These are phyloP conservation scores for Drosophila sturtevanti DNA, from an alignment of 1,140 invertebrate genomes.

Conservation along the genomic window DNA sequence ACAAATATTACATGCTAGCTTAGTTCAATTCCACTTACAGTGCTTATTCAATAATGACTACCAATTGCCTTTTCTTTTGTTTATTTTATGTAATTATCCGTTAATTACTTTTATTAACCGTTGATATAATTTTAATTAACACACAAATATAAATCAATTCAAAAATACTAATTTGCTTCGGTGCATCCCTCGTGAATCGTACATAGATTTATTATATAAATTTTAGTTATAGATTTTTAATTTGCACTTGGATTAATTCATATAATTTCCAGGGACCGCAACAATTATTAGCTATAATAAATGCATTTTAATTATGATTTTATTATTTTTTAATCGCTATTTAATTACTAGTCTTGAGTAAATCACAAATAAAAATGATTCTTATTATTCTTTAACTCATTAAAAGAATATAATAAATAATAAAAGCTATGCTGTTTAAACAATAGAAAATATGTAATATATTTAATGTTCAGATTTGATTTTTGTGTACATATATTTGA, in stretches of 20 bases:
- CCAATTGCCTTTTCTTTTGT: neutral
- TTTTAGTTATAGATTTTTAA: neutral
- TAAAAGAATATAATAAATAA: no score
- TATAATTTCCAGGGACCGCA: neutral
- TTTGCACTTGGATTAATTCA: neutral
- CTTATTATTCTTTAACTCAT: neutral
- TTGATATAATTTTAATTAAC: constrained; percentile 30
- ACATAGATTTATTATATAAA: neutral
- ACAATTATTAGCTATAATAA: neutral
- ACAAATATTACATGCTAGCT: neutral
- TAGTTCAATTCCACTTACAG: neutral
- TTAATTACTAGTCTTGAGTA: neutral
- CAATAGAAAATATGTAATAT: no score
- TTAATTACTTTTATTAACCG: constrained; percentile 18
- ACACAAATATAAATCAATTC: constrained; percentile 2
- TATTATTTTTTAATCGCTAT: neutral
- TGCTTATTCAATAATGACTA: neutral
- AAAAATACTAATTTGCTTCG: neutral
- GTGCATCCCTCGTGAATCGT: neutral
- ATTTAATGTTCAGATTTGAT: no score
- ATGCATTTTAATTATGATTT: neutral
- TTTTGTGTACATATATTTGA: no score
- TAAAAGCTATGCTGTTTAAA: no score
- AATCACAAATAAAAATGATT: neutral
- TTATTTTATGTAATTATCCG: neutral